phyloP scores from a whole-genome alignment of 2,797 vertebrate species.

The Luscinia luscinia region DNA sequence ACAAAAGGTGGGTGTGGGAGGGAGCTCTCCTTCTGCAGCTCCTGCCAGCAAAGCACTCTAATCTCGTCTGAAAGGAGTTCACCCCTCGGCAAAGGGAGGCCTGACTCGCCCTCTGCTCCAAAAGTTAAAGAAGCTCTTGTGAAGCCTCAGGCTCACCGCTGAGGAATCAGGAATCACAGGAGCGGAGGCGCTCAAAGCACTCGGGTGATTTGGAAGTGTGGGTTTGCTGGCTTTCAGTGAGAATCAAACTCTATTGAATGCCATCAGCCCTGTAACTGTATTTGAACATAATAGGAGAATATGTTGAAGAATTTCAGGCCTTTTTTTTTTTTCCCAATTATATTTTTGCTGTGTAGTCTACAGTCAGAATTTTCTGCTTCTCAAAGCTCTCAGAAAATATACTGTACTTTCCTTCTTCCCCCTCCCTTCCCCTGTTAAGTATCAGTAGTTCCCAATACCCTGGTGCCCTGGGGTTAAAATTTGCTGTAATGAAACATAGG shows the following conservation, averaged over 20 bases:
- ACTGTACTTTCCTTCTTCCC: neutral
- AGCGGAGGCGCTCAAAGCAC: neutral
- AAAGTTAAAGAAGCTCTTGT: neutral
- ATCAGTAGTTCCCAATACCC: neutral
- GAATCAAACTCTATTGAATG: neutral
- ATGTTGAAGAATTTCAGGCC: neutral
- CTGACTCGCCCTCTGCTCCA: neutral
- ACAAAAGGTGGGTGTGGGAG: neutral
- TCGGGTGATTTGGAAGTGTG: neutral
- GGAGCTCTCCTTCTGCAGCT: neutral
- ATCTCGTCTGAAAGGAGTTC: neutral
- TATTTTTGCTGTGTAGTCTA: neutral
- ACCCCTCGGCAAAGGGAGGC: neutral
- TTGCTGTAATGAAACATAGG: neutral
- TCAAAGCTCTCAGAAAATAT: neutral
- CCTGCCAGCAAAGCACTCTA: neutral
- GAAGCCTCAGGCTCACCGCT: neutral
- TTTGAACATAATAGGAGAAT: neutral
- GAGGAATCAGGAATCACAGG: neutral
- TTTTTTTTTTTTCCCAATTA: neutral
- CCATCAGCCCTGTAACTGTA: neutral
- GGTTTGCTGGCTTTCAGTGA: neutral
- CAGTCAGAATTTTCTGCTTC: constrained; percentile 4
- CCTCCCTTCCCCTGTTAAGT: neutral
- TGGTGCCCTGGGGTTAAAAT: constrained; percentile 5